Evolutionary conservation across 2,113 vertebrate species (phyloP).

Genomic region (Narcine bancroftii): DNA sequence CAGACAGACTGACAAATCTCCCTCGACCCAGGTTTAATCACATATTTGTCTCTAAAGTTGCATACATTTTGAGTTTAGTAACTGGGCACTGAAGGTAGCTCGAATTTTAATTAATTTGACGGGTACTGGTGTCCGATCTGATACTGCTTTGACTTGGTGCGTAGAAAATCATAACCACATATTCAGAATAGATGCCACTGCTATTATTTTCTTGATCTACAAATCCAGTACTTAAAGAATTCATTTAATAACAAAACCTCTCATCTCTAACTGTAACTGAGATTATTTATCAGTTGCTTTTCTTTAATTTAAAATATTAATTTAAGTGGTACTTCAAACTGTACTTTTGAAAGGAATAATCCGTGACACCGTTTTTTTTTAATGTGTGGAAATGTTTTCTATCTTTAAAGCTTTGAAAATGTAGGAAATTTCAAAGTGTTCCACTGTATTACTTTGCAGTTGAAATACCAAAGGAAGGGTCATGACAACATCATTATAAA

Average conservation of each 20-base stretch:
- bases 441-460: not conserved
- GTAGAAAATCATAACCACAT: not conserved
- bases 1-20: no score
- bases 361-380: no score
- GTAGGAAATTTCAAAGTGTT: not conserved
- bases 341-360: not conserved
- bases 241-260: not conserved
- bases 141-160: not conserved
- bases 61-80: not conserved
- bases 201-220: not conserved
- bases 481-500: not conserved
- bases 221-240: not conserved
- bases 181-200: not conserved
- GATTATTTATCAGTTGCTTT: not conserved
- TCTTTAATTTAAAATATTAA: slow-evolving; percentile 1
- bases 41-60: not conserved
- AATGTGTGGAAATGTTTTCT: not conserved
- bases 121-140: not conserved
- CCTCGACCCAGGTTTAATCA: not conserved
- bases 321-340: not conserved
- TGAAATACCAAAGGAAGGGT: not conserved
- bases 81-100: no score
- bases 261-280: not conserved
- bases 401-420: not conserved
- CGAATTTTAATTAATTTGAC: no score